Evolutionary conservation across 2,113 vertebrate species (phyloP), one percentile per base, ranked within the genome.

Genomic region (Oriolus oriolus): DNA sequence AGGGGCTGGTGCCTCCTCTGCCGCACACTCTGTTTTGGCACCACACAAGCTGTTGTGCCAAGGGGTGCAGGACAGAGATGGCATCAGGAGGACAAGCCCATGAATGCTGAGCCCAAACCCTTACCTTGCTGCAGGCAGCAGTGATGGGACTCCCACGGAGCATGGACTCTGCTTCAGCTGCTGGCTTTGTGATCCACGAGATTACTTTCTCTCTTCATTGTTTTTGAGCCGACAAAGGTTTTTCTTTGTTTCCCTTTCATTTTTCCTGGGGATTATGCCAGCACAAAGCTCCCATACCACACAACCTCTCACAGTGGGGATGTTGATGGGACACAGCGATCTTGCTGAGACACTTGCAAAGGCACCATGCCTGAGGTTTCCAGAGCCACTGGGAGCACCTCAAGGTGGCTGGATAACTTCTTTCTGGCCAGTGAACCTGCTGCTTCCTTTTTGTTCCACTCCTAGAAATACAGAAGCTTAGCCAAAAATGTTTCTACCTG

Each of bases 91-190:
- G 26, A 74, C 56, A 79, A 61, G 5, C 19, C 26, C 30, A 17
- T 1, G 2, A n/a, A 31, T 26, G 30, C 45, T 56, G 20, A 90
- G 13, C 17, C 18, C 53, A 39, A 5, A 2, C 8, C 42, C 66
- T 64, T 7, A 6, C 24, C 13, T 76, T 49, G 13, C 23, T 85
- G 52, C 7, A 52, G 50, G 26, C 41, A 61, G 52, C 7, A 2
- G 37, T 15, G 23, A 1, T 39, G 13, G 22, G 21, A 35, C 7
- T 80, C 3, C 2, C 0, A 2, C 0, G 1, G 14, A 1, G 0
- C 21, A 37, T 2, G 7, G 30, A 50, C 59, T 57, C n/a, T 57
- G 12, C 45, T 84, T 31, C 84, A 52, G 13, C 39, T 83, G 16
- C 57, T 8, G 4, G 9, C 19, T 80, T 53, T 11, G 9, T 22